phyloP scores from a whole-genome alignment of 2,113 vertebrate species.

The Dipodomys ordii region DNA sequence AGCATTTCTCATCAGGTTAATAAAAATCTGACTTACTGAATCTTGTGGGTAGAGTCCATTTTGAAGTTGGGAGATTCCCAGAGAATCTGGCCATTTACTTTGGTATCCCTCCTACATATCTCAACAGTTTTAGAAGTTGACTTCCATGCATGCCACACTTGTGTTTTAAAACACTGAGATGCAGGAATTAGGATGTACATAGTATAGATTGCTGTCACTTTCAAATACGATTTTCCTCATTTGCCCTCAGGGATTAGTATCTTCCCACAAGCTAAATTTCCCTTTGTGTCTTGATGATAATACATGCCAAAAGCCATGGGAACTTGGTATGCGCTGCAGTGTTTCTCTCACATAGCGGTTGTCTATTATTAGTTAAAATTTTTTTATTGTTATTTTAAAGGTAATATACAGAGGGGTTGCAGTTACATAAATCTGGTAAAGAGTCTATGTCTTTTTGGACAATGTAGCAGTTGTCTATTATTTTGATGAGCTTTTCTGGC shows the following conservation, averaged over 20 bases:
- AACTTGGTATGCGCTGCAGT: not conserved
- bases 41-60: not conserved
- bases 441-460: too few species aligned
- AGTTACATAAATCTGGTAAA: too few species aligned
- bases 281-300: not conserved
- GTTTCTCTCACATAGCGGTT: not conserved
- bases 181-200: not conserved
- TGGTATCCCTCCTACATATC: not conserved
- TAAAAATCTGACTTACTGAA: not conserved
- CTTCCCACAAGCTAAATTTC: not conserved
- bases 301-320: not conserved
- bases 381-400: not conserved
- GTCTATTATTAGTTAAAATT: not conserved
- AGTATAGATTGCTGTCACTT: not conserved
- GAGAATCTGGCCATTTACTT: not conserved
- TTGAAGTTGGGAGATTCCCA: not conserved
- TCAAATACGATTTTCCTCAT: not conserved
- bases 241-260: not conserved
- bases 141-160: not conserved
- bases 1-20: conserved; percentile 94
- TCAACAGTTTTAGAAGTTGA: not conserved
- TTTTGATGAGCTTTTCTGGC: not conserved
- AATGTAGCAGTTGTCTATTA: not conserved
- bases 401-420: too few species aligned
- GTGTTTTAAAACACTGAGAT: not conserved